Base-by-base conservation (phyloP, 2,797 vertebrate genomes). In the Hyperoplus immaculatus region DNA sequence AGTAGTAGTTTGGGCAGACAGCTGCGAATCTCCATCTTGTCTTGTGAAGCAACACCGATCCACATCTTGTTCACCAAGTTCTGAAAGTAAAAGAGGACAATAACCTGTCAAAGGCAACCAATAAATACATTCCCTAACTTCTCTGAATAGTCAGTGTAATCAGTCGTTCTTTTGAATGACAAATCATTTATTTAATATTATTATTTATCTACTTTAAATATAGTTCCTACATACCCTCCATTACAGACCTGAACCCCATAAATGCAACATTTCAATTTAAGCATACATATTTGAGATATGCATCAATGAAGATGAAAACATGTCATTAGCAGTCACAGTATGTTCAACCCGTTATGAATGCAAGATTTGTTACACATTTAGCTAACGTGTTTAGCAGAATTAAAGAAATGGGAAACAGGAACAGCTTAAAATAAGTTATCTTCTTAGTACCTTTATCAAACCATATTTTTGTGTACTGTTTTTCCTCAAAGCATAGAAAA, bases 31-130 rank as follows among this genome's bases (percentile, higher is more conserved):
- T 99, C 98, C 95, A 98, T 98, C 88, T 99, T 99, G 93, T 99
- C 98, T 87, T 98, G 96, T 69, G 97, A 97, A 15, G 97, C 96
- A 51, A 99, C 95, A 29, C 98, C 98, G 18, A 99, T 95, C 98
- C 98, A 99, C 97, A 99, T 97, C 94, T 98, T 99, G 90, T 99
- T 99, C 82, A 99, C 97, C 72, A 99, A 91, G 92, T 99, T 99
- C 98, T 99, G 89, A 71, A 77, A 73, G 53, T 10, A 54, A 70
- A 63, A 60, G 11, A 15, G 14, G 47, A 64, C 13, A 68, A 61
- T 11, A 16, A 14, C 13, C 6, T 36, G 14, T 66, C 5, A 77
- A 65, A 51, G 12, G 46, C 21, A 6, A 58, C 2, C 68, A 10
- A 68, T 41, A 29, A 49, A 61, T 9, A 46, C 13, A 29, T 29